phyloP scores from a whole-genome alignment of 2,113 vertebrate genomes.

The Ptilonorhynchus violaceus region DNA sequence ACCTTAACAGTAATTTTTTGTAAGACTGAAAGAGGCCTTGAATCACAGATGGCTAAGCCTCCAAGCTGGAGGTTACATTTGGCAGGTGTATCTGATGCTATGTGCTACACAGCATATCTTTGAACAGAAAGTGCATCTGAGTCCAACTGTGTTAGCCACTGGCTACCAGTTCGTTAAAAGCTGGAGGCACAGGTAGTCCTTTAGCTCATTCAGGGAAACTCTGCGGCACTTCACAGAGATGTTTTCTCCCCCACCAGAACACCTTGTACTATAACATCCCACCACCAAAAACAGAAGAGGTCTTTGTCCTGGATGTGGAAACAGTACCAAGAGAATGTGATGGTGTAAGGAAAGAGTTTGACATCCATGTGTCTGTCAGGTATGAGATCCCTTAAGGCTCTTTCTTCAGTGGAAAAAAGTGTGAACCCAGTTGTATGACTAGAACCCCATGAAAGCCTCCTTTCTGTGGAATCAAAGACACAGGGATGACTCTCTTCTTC shows the following conservation, averaged over 20 bases:
- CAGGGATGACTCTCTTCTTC: neutral
- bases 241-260: neutral
- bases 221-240: neutral
- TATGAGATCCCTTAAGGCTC: neutral
- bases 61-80: neutral
- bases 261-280: slow-evolving; percentile 41
- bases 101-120: neutral
- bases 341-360: neutral
- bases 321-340: neutral
- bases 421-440: neutral
- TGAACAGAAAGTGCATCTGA: neutral
- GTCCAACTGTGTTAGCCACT: neutral
- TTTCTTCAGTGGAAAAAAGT: neutral
- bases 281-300: neutral
- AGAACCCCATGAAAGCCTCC: neutral
- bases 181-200: neutral
- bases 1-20: neutral
- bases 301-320: slow-evolving; percentile 37
- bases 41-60: neutral
- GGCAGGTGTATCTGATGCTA: neutral
- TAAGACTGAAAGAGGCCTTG: neutral
- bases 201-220: neutral
- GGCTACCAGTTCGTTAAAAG: neutral
- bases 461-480: neutral
- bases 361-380: slow-evolving; percentile 30